Evolutionary conservation across 1,140 invertebrate species (phyloP), one percentile per base, ranked within the genome.

Genomic region (Schlechtendalia chinensis): DNA sequence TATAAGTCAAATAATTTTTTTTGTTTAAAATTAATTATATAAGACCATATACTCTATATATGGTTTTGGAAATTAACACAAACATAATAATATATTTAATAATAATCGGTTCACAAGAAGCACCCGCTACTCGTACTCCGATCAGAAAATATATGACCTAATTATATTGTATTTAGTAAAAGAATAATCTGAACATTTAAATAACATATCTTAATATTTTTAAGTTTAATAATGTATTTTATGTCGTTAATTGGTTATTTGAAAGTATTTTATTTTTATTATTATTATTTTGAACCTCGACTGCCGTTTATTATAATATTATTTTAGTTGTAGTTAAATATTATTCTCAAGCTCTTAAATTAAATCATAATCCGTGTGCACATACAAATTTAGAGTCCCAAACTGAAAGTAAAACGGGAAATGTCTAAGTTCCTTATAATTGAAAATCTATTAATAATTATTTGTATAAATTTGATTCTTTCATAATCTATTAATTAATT

Each of bases 381-480:
- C 22, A 32, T 4, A 5, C 0, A 71, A n/a, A n/a, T n/a, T n/a
- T 14, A 50, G 24, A 71, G 32, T 45, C 32, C 32, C 22, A 65
- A 65, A 65, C 39, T 65, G 22, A 67, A 14, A 67, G 14, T 12
- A 50, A 69, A 69, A 71, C 50, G 45, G 39, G 22, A 14, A 50
- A 71, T 27, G 45, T 16, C 45, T 50, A 27, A 50, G 67, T 71
- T 71, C 45, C 67, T 71, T 67, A n/a, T n/a, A n/a, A n/a, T n/a
- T n/a, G n/a, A n/a, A 67, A 22, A 67, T 45, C 11, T 67, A n/a
- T 65, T 12, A 10, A 39, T 65, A n/a, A 45, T 67, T 67, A 45
- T 32, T 19, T 32, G 14, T 45, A 45, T n/a, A 11, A 39, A 65
- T 5, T n/a, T 32, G 39, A 65, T 8, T 4, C 17, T 3, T 65